Evolutionary conservation across 2,113 vertebrate genomes (phyloP), one percentile per base, ranked within the genome.

Genomic region (Desmodus rotundus): DNA sequence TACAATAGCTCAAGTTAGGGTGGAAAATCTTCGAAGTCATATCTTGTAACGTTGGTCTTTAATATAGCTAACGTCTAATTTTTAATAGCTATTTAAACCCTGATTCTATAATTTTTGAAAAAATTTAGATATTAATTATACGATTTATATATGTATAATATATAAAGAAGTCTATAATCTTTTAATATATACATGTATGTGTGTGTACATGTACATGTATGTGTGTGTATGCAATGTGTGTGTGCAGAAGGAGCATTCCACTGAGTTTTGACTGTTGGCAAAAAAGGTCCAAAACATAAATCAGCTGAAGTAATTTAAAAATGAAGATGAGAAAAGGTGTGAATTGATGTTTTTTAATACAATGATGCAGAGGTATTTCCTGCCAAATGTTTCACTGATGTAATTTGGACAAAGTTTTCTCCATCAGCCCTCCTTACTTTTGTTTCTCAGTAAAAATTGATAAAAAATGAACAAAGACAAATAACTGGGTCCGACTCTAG

Each of bases 201-300:
- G 2, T 84, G 36, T 20, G 63, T 61, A 6, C 45, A 28, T 47
- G 47, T 16, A 43, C 24, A 14, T 58, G 31, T 33, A 0, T 26
- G 0, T 33, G 14, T 54, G 2, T 45, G 2, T 24, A 3, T 22
- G 8, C 10, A 14, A 50, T 10, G 3, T 74, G 7, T 50, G 17
- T 38, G 13, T 63, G 24, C 15, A 65, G 22, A 83, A 47, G 52
- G 43, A 73, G 13, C 12, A 43, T 2, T 67, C 28, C 26, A 72
- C 19, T 76, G 81, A 52, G n/a, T 94, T 97, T 72, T 67, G 8
- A 73, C 54, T 65, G 2, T 31, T 91, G 16, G 47, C 81, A 91
- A 82, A 90, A 22, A 20, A 91, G 6, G 3, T 86, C 45, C 17
- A 76, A 95, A 94, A 89, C 16, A 89, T 63, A 70, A 94, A 92